These are phyloP conservation scores for Tipula confusa DNA, from an alignment of 2,888 invertebrate genomes.

Conservation along the genomic window DNA sequence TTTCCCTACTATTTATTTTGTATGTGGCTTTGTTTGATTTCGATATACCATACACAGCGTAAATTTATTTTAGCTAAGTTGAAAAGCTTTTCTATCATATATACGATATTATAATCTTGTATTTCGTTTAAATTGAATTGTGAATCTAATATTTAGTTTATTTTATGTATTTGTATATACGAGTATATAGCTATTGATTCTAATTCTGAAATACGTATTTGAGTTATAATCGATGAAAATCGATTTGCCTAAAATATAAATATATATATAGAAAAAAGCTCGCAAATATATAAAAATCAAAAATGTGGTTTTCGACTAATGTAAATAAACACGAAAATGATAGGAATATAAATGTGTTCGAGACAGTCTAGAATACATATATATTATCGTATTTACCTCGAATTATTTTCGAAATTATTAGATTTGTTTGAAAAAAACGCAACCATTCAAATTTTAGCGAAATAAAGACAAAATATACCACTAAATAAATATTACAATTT, in stretches of 20 bases:
- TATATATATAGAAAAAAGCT: neutral
- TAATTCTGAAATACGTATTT: neutral
- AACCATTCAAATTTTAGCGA: neutral
- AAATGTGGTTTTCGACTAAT: neutral
- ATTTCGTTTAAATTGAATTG: neutral
- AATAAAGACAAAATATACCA: neutral
- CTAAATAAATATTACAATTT: neutral
- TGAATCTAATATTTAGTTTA: constrained; percentile 5
- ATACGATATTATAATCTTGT: neutral
- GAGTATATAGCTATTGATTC: neutral
- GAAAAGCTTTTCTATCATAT: neutral
- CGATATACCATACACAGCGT: neutral
- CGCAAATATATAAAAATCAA: neutral
- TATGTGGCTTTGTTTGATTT: neutral
- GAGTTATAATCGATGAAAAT: neutral
- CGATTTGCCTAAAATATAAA: too few relatives aligned
- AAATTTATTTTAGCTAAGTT: neutral
- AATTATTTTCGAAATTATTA: too few relatives aligned
- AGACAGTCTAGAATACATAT: neutral
- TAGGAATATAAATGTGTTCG: neutral
- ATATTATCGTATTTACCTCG: too few relatives aligned
- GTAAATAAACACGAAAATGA: neutral
- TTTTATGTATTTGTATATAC: neutral
- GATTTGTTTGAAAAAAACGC: neutral
- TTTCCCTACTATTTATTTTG: neutral